These are phyloP conservation scores for Struthio camelus DNA, from an alignment of 2,113 vertebrate species.

Conservation along the genomic window DNA sequence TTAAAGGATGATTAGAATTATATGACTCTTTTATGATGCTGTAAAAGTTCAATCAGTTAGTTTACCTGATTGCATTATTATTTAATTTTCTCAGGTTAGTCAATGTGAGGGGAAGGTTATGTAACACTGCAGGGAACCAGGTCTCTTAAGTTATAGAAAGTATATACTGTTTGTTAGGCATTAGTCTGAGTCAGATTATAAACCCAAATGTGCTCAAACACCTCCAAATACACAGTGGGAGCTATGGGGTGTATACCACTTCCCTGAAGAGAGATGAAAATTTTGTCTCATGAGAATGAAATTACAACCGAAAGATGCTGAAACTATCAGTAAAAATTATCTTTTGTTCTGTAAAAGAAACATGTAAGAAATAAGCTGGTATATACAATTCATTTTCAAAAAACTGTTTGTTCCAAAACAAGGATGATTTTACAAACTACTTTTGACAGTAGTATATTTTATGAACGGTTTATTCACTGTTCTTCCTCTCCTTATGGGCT, in stretches of 20 bases:
- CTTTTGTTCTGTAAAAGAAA: neutral
- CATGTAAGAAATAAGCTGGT: neutral
- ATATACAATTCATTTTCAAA: neutral
- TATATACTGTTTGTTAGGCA: neutral
- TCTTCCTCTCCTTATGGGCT: slow-evolving; percentile 64
- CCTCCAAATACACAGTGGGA: neutral
- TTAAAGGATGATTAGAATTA: neutral
- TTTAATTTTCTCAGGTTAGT: neutral
- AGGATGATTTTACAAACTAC: slow-evolving; percentile 58
- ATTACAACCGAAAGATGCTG: neutral
- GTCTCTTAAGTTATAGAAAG: neutral
- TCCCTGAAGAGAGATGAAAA: neutral
- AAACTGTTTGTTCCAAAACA: neutral
- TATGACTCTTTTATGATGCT: neutral
- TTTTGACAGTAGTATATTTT: slow-evolving; percentile 75
- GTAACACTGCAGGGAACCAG: neutral
- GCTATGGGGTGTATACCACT: neutral
- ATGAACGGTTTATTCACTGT: slow-evolving; percentile 73
- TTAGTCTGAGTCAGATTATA: neutral
- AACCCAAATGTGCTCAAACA: neutral
- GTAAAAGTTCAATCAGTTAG: neutral
- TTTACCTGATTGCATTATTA: neutral
- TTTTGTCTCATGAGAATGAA: neutral
- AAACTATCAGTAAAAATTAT: neutral
- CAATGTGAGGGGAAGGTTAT: neutral